Base-by-base conservation (phyloP, 2,797 vertebrate genomes). In the Antennarius maculatus region DNA sequence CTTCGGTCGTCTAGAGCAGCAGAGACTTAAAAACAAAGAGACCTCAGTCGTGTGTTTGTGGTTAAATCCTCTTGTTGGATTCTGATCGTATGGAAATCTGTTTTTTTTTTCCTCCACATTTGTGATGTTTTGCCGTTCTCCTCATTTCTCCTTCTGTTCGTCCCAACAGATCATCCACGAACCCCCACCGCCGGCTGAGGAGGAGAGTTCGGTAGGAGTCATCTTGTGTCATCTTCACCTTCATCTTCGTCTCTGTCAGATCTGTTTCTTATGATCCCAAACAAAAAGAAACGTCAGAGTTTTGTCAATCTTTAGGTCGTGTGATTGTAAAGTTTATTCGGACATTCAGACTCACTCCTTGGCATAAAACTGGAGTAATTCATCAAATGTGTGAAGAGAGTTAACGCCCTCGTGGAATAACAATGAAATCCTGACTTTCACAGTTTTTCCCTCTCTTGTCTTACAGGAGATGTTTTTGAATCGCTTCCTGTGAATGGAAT, bases 131-230 rank as follows among this genome's bases (percentile, higher is more conserved):
- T 63, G 48, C 66, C 27, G 48, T 56, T 58, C 39, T 60, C 14
- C 39, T 66, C 58, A 56, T 31, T 62, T 69, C 51, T 56, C 31
- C 42, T 10, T 45, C 10, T 4, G 31, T 34, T n/a, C 39, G 6
- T 45, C n/a, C 15, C 65, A 3, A 12, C 71, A 99, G 97, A 97
- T 99, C 79, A 98, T 99, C 84, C 97, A 96, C 42, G 97, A 96
- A 66, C 94, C 96, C 0, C 96, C 97, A 0, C 95, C 96, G 0
- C 95, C 95, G 12, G 88, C 92, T 9, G 85, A 76, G n/a, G 96
- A 97, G 58, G 97, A 98, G 76, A 98, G 96, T 7, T 96, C 97
- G 93, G 97, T 99, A 93, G 92, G 97, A 79, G 63, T 54, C 47
- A 23, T 18, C 46, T 18, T 29, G 56, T 53, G 39, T 11, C 16